Evolutionary conservation across 2,888 invertebrate genomes (phyloP), one percentile per base, ranked within the genome.

Genomic region (Proisotoma minuta): DNA sequence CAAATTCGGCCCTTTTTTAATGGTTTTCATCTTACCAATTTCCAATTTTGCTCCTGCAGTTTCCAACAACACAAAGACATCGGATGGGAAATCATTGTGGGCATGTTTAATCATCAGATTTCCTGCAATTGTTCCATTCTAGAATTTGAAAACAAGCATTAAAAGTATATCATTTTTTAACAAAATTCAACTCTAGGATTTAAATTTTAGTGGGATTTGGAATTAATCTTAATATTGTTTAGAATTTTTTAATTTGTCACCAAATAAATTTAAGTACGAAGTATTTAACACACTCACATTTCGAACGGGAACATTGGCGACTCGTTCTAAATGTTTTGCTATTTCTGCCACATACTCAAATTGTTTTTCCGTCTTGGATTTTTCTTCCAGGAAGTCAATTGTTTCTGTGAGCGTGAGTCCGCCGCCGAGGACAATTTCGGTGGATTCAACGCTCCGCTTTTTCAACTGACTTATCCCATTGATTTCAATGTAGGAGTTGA

Each of bases 261-360:
- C n/a, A n/a, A n/a, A n/a, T n/a, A n/a, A n/a, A n/a, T n/a, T n/a
- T n/a, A n/a, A n/a, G n/a, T n/a, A n/a, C n/a, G n/a, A n/a, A n/a
- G n/a, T n/a, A n/a, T n/a, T n/a, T n/a, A 4, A 26, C 18, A 26
- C 12, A 79, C 84, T 81, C 77, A 87, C 87, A 78, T 88, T 88
- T 76, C 88, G 81, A 1, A 89, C 84, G 20, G 87, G 84, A 2
- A 85, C 81, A 76, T 84, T 85, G 0, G 87, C 89, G 2, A 89
- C 83, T 54, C 86, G 76, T 72, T 85, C 84, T 62, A 88, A 77
- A 75, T 89, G 88, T 18, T 82, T 77, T 23, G 81, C 81, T 59
- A 88, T 77, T 48, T 80, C 78, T 0, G 77, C 76, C 56, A 86
- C 76, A 75, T 88, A 86, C 2, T 78, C 76, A 74, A 85, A 87